Percentiles rank a stretch among this genome's conserved stretches.
These are phyloP conservation scores for Zalophus californianus DNA, from an alignment of 2,797 vertebrate genomes.

Conservation along the genomic window DNA sequence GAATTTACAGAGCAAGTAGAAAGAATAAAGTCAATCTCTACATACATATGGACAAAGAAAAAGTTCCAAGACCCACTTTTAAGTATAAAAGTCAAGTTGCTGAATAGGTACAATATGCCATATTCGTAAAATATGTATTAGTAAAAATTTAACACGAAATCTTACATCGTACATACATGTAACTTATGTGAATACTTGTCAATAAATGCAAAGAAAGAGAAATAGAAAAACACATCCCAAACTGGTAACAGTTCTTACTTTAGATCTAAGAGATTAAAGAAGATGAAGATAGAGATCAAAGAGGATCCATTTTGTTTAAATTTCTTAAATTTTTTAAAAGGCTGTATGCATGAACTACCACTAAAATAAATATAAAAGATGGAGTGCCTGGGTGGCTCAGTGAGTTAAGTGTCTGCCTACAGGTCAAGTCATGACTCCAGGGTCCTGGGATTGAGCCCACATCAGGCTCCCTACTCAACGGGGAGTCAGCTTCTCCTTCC, in stretches of 20 bases:
- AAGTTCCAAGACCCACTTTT: constrained; percentile 58
- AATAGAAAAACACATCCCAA: background rate
- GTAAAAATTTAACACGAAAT: background rate
- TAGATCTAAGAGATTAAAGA: background rate
- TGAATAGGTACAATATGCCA: background rate
- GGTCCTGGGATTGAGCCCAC: too few relatives aligned
- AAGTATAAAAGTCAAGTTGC: constrained; percentile 51
- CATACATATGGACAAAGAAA: background rate
- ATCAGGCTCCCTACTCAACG: too few relatives aligned
- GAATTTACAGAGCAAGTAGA: background rate
- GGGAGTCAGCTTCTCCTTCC: too few relatives aligned
- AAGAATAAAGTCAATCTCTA: constrained; percentile 14
- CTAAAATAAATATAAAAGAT: constrained; percentile 2
- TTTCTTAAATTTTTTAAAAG: background rate
- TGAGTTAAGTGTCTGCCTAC: too few relatives aligned
- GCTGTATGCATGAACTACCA: background rate
- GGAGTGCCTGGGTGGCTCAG: too few relatives aligned
- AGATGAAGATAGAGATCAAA: background rate
- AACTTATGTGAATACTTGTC: background rate
- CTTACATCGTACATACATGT: background rate
- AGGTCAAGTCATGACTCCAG: too few relatives aligned
- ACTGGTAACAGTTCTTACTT: background rate
- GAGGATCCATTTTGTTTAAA: background rate
- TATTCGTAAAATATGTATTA: background rate
- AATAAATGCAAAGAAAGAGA: constrained; percentile 44